Percentiles rank a stretch among this genome's conserved stretches.
Evolutionary conservation across 2,113 vertebrate genomes (phyloP).

Genomic region (Clinocottus analis): DNA sequence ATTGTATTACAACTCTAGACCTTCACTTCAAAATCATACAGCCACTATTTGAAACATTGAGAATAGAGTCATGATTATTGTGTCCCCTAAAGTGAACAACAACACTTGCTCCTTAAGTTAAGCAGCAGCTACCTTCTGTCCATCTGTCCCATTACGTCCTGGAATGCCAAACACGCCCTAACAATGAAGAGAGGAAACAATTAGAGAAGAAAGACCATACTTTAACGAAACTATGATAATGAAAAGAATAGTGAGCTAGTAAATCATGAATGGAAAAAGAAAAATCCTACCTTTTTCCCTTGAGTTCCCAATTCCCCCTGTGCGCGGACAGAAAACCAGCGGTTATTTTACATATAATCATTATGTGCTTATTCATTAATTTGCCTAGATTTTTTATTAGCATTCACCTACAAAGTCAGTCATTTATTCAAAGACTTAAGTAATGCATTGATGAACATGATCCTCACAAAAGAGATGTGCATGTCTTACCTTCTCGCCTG

Average conservation of each 20-base stretch:
- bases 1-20: neutral
- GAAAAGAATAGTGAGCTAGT: neutral
- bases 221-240: neutral
- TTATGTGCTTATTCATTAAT: neutral
- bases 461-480: neutral
- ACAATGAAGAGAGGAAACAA: slow-evolving; percentile 12
- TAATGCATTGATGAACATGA: neutral
- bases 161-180: slow-evolving; percentile 74
- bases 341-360: neutral
- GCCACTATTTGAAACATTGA: neutral
- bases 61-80: neutral
- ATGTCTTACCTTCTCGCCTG: slow-evolving; percentile 80
- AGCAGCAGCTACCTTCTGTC: slow-evolving; percentile 76
- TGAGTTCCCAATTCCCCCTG: slow-evolving; percentile 82
- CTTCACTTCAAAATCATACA: neutral
- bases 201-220: neutral
- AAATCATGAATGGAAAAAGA: neutral
- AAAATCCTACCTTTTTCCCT: slow-evolving; percentile 78
- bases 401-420: neutral
- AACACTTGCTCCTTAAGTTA: neutral
- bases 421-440: neutral
- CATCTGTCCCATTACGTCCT: slow-evolving; percentile 84
- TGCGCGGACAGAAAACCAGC: slow-evolving; percentile 39
- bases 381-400: neutral
- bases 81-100: neutral